Base-by-base conservation (phyloP, 2,888 invertebrate species). In the Oasisia sp. region DNA sequence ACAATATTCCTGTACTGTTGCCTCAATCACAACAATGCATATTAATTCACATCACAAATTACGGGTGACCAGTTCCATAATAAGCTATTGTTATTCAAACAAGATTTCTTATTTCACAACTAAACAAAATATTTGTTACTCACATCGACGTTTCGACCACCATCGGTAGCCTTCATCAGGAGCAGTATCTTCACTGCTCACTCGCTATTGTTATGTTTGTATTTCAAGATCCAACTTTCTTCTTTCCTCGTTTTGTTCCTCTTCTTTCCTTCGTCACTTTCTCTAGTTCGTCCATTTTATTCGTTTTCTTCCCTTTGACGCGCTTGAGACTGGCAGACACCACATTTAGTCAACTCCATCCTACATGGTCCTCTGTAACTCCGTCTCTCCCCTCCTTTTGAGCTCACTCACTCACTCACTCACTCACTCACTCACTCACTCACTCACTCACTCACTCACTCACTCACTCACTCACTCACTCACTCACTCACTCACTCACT, bases 401-500 rank as follows among this genome's bases (percentile, higher is more conserved):
- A 32, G 2, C 90, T 4, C 90, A 90, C 90, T n/a, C 90, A 90
- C 90, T n/a, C 90, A 90, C 90, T n/a, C 32, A 90, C 32, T n/a
- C 90, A 90, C 90, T n/a, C 90, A 90, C 90, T n/a, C 90, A 90
- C 90, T n/a, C 90, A 90, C 90, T n/a, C 38, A 91, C 91, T 44
- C 91, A 50, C 91, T 44, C 50, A 91, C 50, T 44, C 38, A 45
- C 91, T 27, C 50, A 90, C 90, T n/a, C 90, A 90, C 90, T n/a
- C 90, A 90, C 90, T n/a, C 90, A 90, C 90, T n/a, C 90, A 90
- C 90, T n/a, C 90, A 90, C 91, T 44, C 91, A 91, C 91, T 44
- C 91, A 91, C 91, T 44, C 91, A 91, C 91, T 44, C 91, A 91
- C 91, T 44, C 91, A 91, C 91, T 44, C 91, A 91, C 91, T 44